These are phyloP conservation scores for Lepus townsendii DNA, from an alignment of 2,797 vertebrate species.

Conservation along the genomic window DNA sequence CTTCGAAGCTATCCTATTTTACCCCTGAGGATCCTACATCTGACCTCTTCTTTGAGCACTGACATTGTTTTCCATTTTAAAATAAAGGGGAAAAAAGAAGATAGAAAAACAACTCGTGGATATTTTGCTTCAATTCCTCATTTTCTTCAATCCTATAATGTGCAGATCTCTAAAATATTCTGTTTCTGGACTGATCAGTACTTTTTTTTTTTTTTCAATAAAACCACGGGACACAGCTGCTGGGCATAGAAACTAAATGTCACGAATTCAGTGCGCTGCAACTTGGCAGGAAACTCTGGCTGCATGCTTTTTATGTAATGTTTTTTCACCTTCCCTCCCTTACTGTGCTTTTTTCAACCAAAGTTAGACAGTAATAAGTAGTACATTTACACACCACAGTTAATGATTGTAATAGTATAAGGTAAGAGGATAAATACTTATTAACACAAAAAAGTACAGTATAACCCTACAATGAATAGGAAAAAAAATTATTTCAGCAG, in stretches of 20 bases:
- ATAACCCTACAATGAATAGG: constrained; percentile 73
- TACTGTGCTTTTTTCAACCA: constrained; percentile 72
- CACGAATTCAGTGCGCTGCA: constrained; percentile 67
- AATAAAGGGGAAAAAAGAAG: neutral
- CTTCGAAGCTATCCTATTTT: neutral
- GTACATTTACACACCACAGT: constrained; percentile 79
- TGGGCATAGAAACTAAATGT: constrained; percentile 77
- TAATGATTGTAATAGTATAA: constrained; percentile 81
- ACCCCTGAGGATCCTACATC: neutral
- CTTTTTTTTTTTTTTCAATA: constrained; percentile 73
- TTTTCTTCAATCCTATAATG: constrained; percentile 69
- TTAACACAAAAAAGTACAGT: constrained; percentile 79
- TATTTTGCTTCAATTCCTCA: constrained; percentile 67
- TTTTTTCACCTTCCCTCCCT: constrained; percentile 71
- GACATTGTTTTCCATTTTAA: neutral
- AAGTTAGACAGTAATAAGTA: constrained; percentile 80
- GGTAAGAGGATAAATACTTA: constrained; percentile 82
- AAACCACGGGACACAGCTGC: constrained; percentile 77
- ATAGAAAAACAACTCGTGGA: neutral
- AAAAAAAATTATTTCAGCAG: constrained; percentile 78
- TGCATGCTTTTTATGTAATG: constrained; percentile 69
- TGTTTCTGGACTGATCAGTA: constrained; percentile 67
- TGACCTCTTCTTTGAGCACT: neutral
- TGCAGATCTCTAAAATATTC: constrained; percentile 71
- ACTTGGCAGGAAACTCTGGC: constrained; percentile 77